Base-by-base conservation (phyloP, 64 coral and sea anemone genomes). In the Cladopsammia gracilis region DNA sequence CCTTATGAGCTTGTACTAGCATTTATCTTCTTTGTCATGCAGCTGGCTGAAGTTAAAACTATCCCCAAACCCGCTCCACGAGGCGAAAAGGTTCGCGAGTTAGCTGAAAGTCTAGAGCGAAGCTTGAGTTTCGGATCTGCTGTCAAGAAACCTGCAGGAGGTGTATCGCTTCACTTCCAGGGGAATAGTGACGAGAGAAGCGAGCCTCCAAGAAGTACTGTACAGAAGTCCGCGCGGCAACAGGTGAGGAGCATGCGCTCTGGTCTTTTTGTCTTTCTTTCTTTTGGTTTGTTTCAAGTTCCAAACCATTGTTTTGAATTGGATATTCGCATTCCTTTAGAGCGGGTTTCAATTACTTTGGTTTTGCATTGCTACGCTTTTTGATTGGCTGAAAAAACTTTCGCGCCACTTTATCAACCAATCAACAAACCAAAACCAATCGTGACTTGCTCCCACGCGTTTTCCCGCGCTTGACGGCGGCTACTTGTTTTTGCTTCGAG, bases 151-250 rank as follows among this genome's bases (percentile, higher is more conserved):
- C 90, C 90, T 22, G 82, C 69, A 7, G 90, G 90, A 3, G 90
- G 80, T 12, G 90, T 93, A 7, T 83, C 90, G 8, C 62, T 93
- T 57, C 90, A 93, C 90, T 86, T 64, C 20, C 67, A 87, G 57
- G 85, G 67, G 25, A 57, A 25, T 87, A 68, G 66, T 11, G 16
- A 87, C 50, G 49, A 54, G 22, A 71, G 25, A 45, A 73, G 85
- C 19, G 66, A 87, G 49, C 56, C 85, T 10, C 71, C 8, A 25
- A 58, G 49, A 25, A 58, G 49, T 22, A 47, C 85, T 54, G 69
- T 14, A 24, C 85, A 59, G 49, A 48, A 47, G 67, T 47, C 85
- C 0, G 73, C 67, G 24, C 44, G 57, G 62, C 58, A 53, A 43
- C 66, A 87, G 15, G 85, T 87, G 44, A 44, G 50, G 16, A 44